Base-by-base conservation (phyloP, 2,888 invertebrate genomes). In the Acleris sparsana region DNA sequence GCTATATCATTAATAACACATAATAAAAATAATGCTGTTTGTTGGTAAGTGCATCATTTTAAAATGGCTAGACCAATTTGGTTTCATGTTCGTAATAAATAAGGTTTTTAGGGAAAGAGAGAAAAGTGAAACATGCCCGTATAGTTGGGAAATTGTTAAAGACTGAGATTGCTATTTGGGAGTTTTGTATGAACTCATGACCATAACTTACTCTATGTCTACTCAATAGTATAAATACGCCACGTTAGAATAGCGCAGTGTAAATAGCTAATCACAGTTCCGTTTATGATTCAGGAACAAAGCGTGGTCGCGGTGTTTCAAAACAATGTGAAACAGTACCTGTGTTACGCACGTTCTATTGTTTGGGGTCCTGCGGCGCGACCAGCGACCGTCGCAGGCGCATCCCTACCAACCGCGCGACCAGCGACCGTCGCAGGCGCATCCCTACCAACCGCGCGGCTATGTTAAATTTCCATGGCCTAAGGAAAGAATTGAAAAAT, bases 281-380 rank as follows among this genome's bases (percentile, higher is more conserved):
- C 70, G 68, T 72, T 72, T 78, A 79, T 76, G 76, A 79, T 74
- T 69, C 75, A 70, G 77, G 78, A 86, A 87, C 87, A 87, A 87
- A 83, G 77, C 77, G 75, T 70, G 63, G 79, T 76, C 77, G 83
- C 81, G 82, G 68, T 71, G 71, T 75, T 71, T 73, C 73, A 75
- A 78, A 83, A 86, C 86, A 86, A 83, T 82, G 79, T 79, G 78
- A 78, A 80, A 76, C 73, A 70, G 70, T 74, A 69, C 71, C 69
- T 67, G 73, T 66, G 61, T 63, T 68, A 67, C 69, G 25, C 56
- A 61, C 65, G 53, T 58, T 66, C 65, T 62, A 70, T 83, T 83
- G 79, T 80, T 77, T 61, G 56, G 60, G 33, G 66, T 62, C 66
- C 66, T 66, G 66, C 66, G 57, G 52, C 51, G 61, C 61, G 43